Evolutionary conservation across 2,888 invertebrate genomes (phyloP).

Genomic region (Cabera pusaria): DNA sequence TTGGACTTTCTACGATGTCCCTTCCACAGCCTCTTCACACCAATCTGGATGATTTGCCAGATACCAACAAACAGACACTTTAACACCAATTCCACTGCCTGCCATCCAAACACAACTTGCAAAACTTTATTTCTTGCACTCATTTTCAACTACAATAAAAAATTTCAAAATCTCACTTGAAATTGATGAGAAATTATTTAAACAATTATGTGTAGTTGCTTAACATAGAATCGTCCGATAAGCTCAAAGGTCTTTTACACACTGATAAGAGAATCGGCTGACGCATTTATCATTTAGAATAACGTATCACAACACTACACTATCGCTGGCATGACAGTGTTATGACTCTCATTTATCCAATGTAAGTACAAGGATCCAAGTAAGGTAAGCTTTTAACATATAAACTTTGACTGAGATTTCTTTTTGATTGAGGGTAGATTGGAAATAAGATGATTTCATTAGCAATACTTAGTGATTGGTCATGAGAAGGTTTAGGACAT

Average conservation of each 20-base stretch:
- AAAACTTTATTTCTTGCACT: conserved; percentile 56
- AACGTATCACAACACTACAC: conserved; percentile 32
- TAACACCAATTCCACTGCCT: conserved; percentile 60
- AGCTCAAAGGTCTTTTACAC: conserved; percentile 52
- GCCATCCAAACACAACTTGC: conserved; percentile 64
- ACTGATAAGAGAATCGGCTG: conserved; percentile 41
- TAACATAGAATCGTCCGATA: conserved; percentile 31
- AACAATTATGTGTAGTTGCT: conserved; percentile 13
- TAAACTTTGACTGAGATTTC: too few relatives aligned
- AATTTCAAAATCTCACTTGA: too few relatives aligned
- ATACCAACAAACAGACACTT: conserved; percentile 63
- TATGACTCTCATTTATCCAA: too few relatives aligned
- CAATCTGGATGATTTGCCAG: conserved; percentile 64
- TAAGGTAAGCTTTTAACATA: too few relatives aligned
- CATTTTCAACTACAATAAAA: too few relatives aligned
- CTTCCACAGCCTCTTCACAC: conserved; percentile 67
- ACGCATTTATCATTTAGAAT: conserved; percentile 41
- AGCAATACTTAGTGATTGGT: too few relatives aligned
- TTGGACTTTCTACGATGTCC: conserved; percentile 60
- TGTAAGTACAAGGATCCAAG: too few relatives aligned
- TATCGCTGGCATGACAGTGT: conserved; percentile 13
- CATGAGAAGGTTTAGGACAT: too few relatives aligned
- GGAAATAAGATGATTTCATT: too few relatives aligned
- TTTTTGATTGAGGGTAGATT: too few relatives aligned
- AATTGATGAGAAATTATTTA: too few relatives aligned